These are phyloP conservation scores for Dascillus cervinus DNA, from an alignment of 2,888 invertebrate genomes.

Conservation along the genomic window DNA sequence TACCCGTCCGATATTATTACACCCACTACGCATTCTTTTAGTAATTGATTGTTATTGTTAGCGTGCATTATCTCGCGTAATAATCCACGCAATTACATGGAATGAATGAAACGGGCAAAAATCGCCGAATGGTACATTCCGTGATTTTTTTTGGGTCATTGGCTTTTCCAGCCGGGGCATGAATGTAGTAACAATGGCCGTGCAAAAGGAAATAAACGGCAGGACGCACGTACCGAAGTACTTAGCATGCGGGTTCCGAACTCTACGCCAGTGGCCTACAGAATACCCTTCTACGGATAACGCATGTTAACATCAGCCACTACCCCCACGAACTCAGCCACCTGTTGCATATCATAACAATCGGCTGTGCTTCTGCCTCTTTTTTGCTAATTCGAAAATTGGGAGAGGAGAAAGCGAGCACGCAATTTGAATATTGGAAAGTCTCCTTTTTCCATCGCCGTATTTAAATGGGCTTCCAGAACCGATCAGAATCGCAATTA, in stretches of 20 bases:
- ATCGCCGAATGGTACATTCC: no score
- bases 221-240: constrained; percentile 31
- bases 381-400: no score
- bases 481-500: no score
- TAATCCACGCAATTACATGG: constrained; percentile 14
- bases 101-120: no score
- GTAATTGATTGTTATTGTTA: constrained; percentile 19
- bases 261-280: constrained; percentile 26
- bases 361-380: no score
- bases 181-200: constrained; percentile 15
- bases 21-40: constrained; percentile 19
- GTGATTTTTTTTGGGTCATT: no score
- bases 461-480: no score
- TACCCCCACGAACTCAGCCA: constrained; percentile 20
- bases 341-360: constrained; percentile 17
- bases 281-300: constrained; percentile 28
- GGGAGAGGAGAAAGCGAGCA: no score
- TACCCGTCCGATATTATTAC: constrained; percentile 16
- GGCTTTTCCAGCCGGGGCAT: no score
- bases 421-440: no score
- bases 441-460: no score
- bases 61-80: constrained; percentile 17
- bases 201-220: constrained; percentile 24
- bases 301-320: constrained; percentile 30
- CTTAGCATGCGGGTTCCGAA: constrained; percentile 37